phyloP scores from a whole-genome alignment of 2,888 invertebrate species.

The Hypsopygia costalis region DNA sequence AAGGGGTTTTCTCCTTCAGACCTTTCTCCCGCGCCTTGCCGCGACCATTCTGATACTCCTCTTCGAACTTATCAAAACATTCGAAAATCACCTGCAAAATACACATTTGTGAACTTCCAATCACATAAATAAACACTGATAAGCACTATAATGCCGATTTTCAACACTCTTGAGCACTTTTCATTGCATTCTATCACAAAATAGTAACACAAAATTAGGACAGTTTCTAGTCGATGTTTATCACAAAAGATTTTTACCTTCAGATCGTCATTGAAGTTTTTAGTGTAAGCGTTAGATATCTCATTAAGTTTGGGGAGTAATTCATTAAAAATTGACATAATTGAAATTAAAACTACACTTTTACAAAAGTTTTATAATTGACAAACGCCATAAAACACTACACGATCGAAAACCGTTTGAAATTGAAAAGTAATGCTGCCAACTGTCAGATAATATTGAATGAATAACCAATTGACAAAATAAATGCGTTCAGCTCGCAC shows the following conservation, averaged over 20 bases:
- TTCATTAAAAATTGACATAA: slow-evolving; percentile 70
- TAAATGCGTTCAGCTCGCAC: no score
- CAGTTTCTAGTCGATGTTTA: slow-evolving; percentile 12
- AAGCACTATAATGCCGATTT: slow-evolving; percentile 4
- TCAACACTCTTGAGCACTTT: slow-evolving; percentile 6
- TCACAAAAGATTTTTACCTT: slow-evolving; percentile 45
- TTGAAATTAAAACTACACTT: slow-evolving; percentile 45
- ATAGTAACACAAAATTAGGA: neutral
- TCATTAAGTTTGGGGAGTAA: slow-evolving; percentile 53
- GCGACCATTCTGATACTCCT: slow-evolving; percentile 50
- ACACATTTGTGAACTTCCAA: slow-evolving; percentile 21
- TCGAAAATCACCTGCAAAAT: slow-evolving; percentile 53
- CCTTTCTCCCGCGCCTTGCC: slow-evolving; percentile 41
- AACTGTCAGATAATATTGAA: no score
- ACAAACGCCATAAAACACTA: slow-evolving; percentile 59
- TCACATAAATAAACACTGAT: slow-evolving; percentile 12
- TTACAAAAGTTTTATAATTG: slow-evolving; percentile 27
- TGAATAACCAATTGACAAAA: slow-evolving; percentile 15
- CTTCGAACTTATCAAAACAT: slow-evolving; percentile 55
- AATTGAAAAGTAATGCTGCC: slow-evolving; percentile 53
- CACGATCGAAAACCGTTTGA: slow-evolving; percentile 72
- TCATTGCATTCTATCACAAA: slow-evolving; percentile 5
- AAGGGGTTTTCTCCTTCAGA: slow-evolving; percentile 46
- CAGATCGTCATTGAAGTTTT: slow-evolving; percentile 51
- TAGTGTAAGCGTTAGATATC: slow-evolving; percentile 44